A percentile compares a stretch with the other conserved stretches of the same genome.
These are phyloP conservation scores for Apamea crenata DNA, from an alignment of 2,888 invertebrate genomes.

Conservation along the genomic window DNA sequence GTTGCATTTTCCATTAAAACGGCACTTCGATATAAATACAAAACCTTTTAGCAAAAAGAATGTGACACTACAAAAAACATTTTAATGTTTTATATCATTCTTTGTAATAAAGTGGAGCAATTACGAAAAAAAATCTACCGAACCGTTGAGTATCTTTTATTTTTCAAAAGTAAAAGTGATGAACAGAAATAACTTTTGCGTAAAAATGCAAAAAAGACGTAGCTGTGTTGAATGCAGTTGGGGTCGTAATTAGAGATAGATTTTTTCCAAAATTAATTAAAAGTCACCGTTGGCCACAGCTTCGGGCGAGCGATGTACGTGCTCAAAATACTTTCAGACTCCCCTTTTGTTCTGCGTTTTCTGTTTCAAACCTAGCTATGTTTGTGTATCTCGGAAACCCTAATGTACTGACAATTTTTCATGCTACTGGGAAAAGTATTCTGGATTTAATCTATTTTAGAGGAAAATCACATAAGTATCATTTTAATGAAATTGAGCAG, in stretches of 20 bases:
- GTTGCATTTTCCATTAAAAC: background rate
- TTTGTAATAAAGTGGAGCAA: constrained; percentile 38
- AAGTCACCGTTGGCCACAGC: constrained; percentile 77
- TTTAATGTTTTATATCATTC: constrained; percentile 6
- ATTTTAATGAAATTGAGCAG: constrained; percentile 5
- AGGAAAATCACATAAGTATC: background rate
- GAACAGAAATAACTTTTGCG: constrained; percentile 36
- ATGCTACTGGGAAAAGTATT: background rate
- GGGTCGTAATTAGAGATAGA: constrained; percentile 77
- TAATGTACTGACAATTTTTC: constrained; percentile 28
- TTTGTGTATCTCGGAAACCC: constrained; percentile 41
- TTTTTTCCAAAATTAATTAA: constrained; percentile 86
- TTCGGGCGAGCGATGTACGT: constrained; percentile 79
- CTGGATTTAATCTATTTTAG: background rate
- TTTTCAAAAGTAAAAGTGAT: constrained; percentile 47
- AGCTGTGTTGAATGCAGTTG: constrained; percentile 66
- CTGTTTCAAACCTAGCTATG: constrained; percentile 70
- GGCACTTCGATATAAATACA: background rate
- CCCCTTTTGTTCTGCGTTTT: constrained; percentile 80
- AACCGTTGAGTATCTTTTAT: constrained; percentile 21
- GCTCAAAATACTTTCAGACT: constrained; percentile 85
- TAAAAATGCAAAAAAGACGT: constrained; percentile 49
- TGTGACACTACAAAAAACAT: background rate
- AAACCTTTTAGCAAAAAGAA: background rate
- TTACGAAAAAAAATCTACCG: constrained; percentile 34